Percentiles rank a stretch among this genome's conserved stretches.
These are phyloP conservation scores for Progne subis DNA, from an alignment of 2,113 vertebrate species.

Conservation along the genomic window DNA sequence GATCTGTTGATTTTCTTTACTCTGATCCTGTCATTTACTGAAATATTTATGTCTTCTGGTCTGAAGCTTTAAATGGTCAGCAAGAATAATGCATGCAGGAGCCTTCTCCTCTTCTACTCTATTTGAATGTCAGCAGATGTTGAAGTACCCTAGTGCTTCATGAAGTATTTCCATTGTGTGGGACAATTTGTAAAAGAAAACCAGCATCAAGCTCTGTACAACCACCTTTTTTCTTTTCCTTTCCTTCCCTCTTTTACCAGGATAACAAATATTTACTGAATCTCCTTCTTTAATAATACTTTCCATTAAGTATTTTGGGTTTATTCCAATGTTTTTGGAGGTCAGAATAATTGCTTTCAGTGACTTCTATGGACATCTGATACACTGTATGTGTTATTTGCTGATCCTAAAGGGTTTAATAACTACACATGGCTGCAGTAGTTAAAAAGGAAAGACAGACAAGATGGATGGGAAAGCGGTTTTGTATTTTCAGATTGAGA, in stretches of 20 bases:
- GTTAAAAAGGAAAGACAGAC: background rate
- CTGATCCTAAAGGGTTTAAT: background rate
- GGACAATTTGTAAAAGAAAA: slow-evolving; percentile 20
- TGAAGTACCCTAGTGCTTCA: background rate
- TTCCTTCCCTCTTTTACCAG: background rate
- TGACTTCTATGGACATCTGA: background rate
- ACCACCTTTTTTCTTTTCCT: background rate
- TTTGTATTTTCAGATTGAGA: background rate
- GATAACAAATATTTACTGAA: background rate
- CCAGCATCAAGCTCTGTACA: background rate
- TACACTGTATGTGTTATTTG: background rate
- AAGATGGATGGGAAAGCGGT: background rate
- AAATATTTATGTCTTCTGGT: slow-evolving; percentile 29
- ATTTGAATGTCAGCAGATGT: slow-evolving; percentile 32
- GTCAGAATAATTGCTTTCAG: background rate
- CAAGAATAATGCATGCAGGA: slow-evolving; percentile 56
- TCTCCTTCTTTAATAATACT: background rate
- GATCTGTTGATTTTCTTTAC: slow-evolving; percentile 64
- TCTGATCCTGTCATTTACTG: slow-evolving; percentile 40
- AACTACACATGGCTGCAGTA: background rate
- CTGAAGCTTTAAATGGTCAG: slow-evolving; percentile 61
- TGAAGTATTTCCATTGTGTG: background rate
- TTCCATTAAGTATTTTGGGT: background rate
- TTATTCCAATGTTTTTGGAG: background rate
- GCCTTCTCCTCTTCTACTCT: background rate